Evolutionary conservation across 2,888 invertebrate species (phyloP), one percentile per base, ranked within the genome.

Genomic region (Abscondita cerata): DNA sequence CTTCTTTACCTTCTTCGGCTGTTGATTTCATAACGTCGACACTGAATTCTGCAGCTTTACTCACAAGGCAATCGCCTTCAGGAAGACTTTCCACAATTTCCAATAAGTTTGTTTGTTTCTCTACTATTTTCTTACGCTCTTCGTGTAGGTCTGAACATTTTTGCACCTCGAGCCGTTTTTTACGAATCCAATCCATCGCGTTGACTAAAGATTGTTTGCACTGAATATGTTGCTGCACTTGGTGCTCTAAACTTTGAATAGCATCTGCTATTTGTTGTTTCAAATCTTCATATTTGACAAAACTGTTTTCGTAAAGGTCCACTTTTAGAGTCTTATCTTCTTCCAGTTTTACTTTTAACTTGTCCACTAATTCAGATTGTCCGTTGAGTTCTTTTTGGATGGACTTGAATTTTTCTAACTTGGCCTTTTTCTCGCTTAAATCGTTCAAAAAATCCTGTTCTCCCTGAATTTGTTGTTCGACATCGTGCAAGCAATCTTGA

Each of bases 71-170:
- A 74, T 91, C 91, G 51, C 89, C 93, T 78, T 90, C 88, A 0
- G 89, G 85, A 64, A 94, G 81, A 0, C 88, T 85, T 15, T 83
- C 82, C 8, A 86, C 85, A 50, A 94, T 87, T 69, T 89, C 87
- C 52, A 86, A 86, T 19, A 95, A 86, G 72, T 88, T 91, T 50
- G 87, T 86, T 25, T 93, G 86, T 76, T 94, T 93, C 70, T 90
- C 88, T 58, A 89, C 84, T 0, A 92, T 89, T 54, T 87, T 86
- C 51, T 89, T 88, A 69, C 91, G 90, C 75, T 96, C 95, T 1
- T 95, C 95, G 75, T 95, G 95, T 0, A 93, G 90, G 77, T 95
- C 94, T 1, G 92, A 89, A 69, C 91, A 90, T 70, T 92, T 90
- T 74, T 95, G 94, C 20, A 94, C 87, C 68, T 92, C 90, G n/a